Conservation (phyloP, 1,140 invertebrate species). For the Macrobrachium rosenbergii region DNA sequence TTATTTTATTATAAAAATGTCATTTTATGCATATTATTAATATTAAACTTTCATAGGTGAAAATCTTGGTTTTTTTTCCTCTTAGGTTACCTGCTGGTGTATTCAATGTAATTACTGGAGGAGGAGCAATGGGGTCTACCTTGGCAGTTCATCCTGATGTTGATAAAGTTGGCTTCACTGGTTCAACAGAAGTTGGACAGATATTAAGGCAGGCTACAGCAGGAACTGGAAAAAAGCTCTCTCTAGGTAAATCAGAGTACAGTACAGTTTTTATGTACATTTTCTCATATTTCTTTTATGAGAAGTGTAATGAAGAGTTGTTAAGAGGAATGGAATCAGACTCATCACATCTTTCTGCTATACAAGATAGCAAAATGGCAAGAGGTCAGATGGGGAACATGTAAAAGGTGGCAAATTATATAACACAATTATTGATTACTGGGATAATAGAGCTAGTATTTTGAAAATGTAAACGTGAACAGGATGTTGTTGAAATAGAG, state of each 20-base stretch:
- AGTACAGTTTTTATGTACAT: not conserved
- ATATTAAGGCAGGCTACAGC: constrained; percentile 69
- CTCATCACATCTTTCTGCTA: too few relatives aligned
- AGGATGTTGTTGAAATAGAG: too few relatives aligned
- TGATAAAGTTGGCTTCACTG: constrained; percentile 70
- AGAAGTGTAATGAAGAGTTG: not conserved
- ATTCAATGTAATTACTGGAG: constrained; percentile 71
- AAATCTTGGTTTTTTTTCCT: too few relatives aligned
- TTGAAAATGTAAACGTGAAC: too few relatives aligned
- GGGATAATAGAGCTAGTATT: too few relatives aligned
- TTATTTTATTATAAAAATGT: too few relatives aligned
- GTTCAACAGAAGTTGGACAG: constrained; percentile 70
- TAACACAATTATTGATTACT: too few relatives aligned
- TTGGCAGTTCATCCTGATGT: constrained; percentile 72
- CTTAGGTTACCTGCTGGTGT: constrained; percentile 67
- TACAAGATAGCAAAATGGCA: too few relatives aligned
- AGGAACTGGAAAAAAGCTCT: constrained; percentile 72
- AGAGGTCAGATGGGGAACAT: too few relatives aligned
- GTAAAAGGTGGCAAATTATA: too few relatives aligned
- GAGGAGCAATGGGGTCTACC: constrained; percentile 71
- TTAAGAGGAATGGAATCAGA: not conserved
- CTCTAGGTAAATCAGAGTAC: constrained; percentile 61
- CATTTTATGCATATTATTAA: constrained; percentile 2
- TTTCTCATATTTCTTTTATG: not conserved
- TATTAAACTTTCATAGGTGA: not conserved